Evolutionary conservation across 1,140 invertebrate genomes (phyloP).

Genomic region (Centruroides sculpturatus): DNA sequence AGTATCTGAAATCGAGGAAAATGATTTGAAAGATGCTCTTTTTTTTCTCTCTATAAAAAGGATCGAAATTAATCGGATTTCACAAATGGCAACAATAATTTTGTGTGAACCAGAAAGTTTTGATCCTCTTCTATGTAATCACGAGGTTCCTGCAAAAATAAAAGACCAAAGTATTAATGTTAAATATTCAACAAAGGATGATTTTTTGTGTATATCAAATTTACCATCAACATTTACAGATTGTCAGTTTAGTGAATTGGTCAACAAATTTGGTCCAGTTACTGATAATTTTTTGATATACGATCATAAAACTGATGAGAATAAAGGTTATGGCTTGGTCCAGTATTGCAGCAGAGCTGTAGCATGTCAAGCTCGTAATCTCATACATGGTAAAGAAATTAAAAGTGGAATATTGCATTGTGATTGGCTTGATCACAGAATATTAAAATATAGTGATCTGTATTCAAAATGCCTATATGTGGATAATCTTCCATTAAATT

Average conservation of each 20-base stretch:
- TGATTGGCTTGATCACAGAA: slow-evolving; percentile 37
- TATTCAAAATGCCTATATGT: slow-evolving; percentile 41
- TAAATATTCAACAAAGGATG: slow-evolving; percentile 22
- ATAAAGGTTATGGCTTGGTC: slow-evolving; percentile 45
- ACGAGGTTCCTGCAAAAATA: neutral
- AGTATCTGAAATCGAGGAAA: too few species aligned
- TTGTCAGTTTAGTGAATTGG: slow-evolving; percentile 34
- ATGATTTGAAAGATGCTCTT: too few species aligned
- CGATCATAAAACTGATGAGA: slow-evolving; percentile 39
- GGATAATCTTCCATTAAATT: slow-evolving; percentile 37
- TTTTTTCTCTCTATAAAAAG: too few species aligned
- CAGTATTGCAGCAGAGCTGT: slow-evolving; percentile 38
- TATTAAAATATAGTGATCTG: slow-evolving; percentile 35
- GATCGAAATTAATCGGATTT: too few species aligned
- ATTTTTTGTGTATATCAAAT: slow-evolving; percentile 39
- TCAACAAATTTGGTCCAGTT: slow-evolving; percentile 33
- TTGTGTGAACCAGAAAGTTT: too few species aligned
- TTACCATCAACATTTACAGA: slow-evolving; percentile 35
- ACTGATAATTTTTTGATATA: slow-evolving; percentile 39
- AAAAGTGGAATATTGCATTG: slow-evolving; percentile 33
- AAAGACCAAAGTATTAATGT: neutral
- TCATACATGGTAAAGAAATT: slow-evolving; percentile 34
- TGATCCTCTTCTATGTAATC: too few species aligned
- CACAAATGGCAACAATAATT: too few species aligned
- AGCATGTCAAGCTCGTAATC: slow-evolving; percentile 32